Evolutionary conservation across 53 echinoderm and acorn worm genomes (phyloP), one percentile per base, ranked within the genome.

Genomic region (Luidia sarsii): DNA sequence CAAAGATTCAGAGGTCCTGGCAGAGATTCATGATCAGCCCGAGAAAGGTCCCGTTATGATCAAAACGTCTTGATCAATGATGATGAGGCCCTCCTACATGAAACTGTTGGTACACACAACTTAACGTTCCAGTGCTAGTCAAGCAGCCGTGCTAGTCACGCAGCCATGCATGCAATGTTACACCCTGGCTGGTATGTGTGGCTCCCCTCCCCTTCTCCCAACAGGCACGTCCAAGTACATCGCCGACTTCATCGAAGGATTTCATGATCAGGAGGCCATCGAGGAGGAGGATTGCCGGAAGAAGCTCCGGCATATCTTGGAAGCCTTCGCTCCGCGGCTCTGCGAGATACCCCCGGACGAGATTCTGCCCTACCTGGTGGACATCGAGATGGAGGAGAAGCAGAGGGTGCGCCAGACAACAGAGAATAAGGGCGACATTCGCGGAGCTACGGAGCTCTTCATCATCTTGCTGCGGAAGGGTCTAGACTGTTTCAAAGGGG

Each of bases 171-270:
- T n/a, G n/a, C n/a, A n/a, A n/a, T n/a, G n/a, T n/a, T n/a, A n/a
- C n/a, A n/a, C n/a, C n/a, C n/a, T n/a, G n/a, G n/a, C n/a, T n/a
- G n/a, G n/a, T n/a, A n/a, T n/a, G n/a, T n/a, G n/a, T n/a, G n/a
- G n/a, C n/a, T n/a, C n/a, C n/a, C n/a, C n/a, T 41, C 11, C 6
- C 11, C 11, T 41, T 41, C 41, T 11, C 11, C 41, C 41, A 7
- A 41, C 65, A 65, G 65, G 33, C 0, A 34, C 7, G 21, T 77
- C 59, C 60, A 4, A 28, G 21, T 77, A 77, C 60, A 4, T 33
- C 6, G 61, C 61, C 15, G 77, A 77, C 41, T 18, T 45, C 77
- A 59, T 77, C 32, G 77, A 41, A 7, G 41, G 61, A 57, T n/a
- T n/a, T n/a, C n/a, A n/a, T n/a, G n/a, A n/a, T n/a, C n/a, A n/a